Base-by-base conservation (phyloP, 2,113 vertebrate species). In the Oncorhynchus nerka region DNA sequence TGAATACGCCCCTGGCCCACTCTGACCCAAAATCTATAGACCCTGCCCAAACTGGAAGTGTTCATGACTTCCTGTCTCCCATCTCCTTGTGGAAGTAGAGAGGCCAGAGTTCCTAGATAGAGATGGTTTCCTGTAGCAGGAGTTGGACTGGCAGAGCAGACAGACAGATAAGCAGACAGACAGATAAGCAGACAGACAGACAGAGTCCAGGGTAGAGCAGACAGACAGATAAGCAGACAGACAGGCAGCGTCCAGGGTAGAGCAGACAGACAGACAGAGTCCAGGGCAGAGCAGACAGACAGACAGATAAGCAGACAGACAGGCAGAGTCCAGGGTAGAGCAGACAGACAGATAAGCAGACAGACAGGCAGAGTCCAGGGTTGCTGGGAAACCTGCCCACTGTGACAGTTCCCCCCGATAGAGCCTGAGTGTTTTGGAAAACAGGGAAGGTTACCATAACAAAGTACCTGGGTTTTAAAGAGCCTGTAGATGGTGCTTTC, bases 391-490 rank as follows among this genome's bases (percentile, higher is more conserved):
- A 79, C 78, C 20, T 68, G 49, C 84, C 85, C 81, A 82, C 84
- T 81, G 75, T 81, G 75, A 83, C 79, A 51, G 81, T 66, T 84
- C 74, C 74, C 79, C 80, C 82, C 80, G 73, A 83, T 89, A 71
- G 82, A 87, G 81, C 78, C 28, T 74, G 71, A 39, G 75, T 90
- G 90, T 92, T 90, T 84, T 86, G 85, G 74, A 90, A 80, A 77
- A 71, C 77, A 75, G 68, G 74, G 68, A 85, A 88, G 81, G 87
- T 91, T 87, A 85, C 89, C 87, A 90, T 88, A 91, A 92, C 90
- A 92, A 74, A 86, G 74, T 72, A 64, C 28, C 55, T 51, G 76
- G 48, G 78, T 66, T 78, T 71, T 64, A 75, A 79, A 70, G 76
- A 79, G 83, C 61, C 73, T 66, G 76, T 57, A 48, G 79, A 75